phyloP scores from a whole-genome alignment of 2,888 invertebrate genomes.

The Nysson spinosus region DNA sequence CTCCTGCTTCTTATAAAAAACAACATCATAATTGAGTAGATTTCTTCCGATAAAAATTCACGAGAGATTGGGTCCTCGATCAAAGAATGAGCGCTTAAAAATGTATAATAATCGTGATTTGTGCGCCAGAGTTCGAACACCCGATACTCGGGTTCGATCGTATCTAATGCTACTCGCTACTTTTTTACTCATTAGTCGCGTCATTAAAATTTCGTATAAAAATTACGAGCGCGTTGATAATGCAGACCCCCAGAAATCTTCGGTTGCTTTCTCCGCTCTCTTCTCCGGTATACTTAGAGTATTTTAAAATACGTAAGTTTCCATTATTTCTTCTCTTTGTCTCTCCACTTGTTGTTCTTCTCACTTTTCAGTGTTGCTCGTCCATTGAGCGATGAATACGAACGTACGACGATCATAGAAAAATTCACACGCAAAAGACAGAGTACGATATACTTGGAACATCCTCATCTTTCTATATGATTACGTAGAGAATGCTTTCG shows the following conservation, averaged over 20 bases:
- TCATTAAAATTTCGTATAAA: slow-evolving; percentile 44
- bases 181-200: slow-evolving; percentile 21
- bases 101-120: slow-evolving; percentile 26
- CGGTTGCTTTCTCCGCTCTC: neutral
- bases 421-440: no score
- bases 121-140: slow-evolving; percentile 25
- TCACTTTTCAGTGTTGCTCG: neutral
- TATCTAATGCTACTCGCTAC: slow-evolving; percentile 36
- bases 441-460: no score
- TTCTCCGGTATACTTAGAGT: neutral
- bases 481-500: no score
- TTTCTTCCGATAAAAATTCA: neutral
- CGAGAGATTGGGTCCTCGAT: slow-evolving; percentile 7
- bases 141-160: slow-evolving; percentile 40
- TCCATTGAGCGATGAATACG: slow-evolving; percentile 1
- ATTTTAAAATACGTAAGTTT: neutral
- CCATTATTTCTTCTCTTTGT: neutral
- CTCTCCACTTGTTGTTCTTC: neutral
- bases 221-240: slow-evolving; percentile 37
- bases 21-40: neutral
- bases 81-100: slow-evolving; percentile 42
- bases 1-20: neutral
- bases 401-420: neutral
- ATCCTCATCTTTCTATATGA: no score
- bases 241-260: slow-evolving; percentile 6